Evolutionary conservation across 1,140 invertebrate species (phyloP).

Genomic region (Adoxophyes honmai): DNA sequence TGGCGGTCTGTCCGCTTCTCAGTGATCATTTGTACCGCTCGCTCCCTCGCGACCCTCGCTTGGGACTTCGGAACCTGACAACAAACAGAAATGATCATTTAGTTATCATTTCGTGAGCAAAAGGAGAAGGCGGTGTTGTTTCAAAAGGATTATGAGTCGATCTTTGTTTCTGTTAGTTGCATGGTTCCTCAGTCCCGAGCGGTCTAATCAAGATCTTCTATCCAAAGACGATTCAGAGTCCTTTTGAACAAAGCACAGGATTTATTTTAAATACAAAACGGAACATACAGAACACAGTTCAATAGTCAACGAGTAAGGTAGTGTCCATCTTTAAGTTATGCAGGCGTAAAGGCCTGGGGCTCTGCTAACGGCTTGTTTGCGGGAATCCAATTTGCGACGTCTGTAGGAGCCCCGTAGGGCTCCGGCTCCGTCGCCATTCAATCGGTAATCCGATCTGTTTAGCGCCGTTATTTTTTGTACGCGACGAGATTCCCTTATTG

Average conservation of each 20-base stretch:
- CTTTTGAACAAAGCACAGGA: conserved; percentile 67
- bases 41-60: conserved; percentile 61
- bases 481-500: neutral
- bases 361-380: neutral
- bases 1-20: conserved; percentile 29
- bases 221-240: conserved; percentile 75
- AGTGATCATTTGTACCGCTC: conserved; percentile 51
- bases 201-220: conserved; percentile 36
- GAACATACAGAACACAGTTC: conserved; percentile 20
- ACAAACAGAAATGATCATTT: conserved; percentile 78
- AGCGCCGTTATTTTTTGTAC: neutral
- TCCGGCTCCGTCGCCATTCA: neutral
- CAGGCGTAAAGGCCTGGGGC: neutral
- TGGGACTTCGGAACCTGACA: conserved; percentile 78
- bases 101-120: conserved; percentile 62
- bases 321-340: conserved; percentile 8
- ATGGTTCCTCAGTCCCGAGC: conserved; percentile 69
- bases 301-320: neutral
- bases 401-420: neutral
- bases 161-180: conserved; percentile 75
- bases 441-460: conserved; percentile 3
- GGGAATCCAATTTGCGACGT: neutral
- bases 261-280: conserved; percentile 17
- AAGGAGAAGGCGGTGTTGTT: conserved; percentile 34
- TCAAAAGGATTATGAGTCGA: conserved; percentile 76